Evolutionary conservation across 2,888 invertebrate species (phyloP), one percentile per base, ranked within the genome.

Genomic region (Athetis lepigone): DNA sequence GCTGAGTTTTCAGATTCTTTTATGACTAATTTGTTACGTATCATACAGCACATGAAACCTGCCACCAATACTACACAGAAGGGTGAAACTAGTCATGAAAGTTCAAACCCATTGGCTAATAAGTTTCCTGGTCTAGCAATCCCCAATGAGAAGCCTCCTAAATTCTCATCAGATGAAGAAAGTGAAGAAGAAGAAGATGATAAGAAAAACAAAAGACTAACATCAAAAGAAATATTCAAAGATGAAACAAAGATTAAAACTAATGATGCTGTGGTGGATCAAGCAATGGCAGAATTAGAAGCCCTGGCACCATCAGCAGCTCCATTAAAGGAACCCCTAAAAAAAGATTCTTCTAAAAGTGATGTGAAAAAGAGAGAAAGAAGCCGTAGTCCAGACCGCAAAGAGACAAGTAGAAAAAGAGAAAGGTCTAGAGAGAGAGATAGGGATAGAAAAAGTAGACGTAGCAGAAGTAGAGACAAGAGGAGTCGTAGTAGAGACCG

Each of bases 1-100:
- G 99, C 99, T 0, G 98, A 99, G 90, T 99, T 99, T 92, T 98
- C 98, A 0, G 99, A 99, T 87, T 99, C 99, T 0, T 97, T 99
- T 81, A 97, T 98, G 79, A 97, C 98, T 2, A 99, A 99, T 90
- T 95, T 99, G 36, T 95, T 99, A 27, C 96, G 99, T 59, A 98
- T 99, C 55, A 99, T 99, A 70, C 98, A 99, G 82, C 98, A 98
- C 83, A 99, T 99, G 99, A 97, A 97, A 88, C 97, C 98, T 5
- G 88, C 85, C 0, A 91, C 85, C 29, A 88, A 86, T 49, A 89
- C 88, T 39, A 33, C 77, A 19, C 85, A 89, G 33, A 77, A 81
- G 54, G 76, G 65, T 67, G 82, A 81, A 42, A 80, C 81, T 58
- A 76, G 75, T 21, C 25, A 45, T 27, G 84, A 84, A 21, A 88